Evolutionary conservation across 2,113 vertebrate genomes (phyloP).

Genomic region (Lucifuga dentata): DNA sequence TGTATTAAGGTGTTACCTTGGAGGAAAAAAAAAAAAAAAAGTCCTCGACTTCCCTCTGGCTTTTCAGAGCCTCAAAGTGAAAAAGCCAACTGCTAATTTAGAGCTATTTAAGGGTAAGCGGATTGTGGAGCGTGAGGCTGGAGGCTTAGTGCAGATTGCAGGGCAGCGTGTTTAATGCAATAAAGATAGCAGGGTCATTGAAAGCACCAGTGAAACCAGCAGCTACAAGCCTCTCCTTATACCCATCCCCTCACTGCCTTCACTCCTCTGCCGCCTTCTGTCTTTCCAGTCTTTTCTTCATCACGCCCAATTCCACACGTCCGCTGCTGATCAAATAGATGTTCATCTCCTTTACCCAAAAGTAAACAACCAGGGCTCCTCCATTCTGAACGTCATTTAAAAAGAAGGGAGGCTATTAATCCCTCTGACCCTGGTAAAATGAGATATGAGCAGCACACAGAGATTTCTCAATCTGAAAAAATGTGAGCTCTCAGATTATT

Average conservation of each 20-base stretch:
- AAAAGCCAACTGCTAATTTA: conserved; percentile 75
- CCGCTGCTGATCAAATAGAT: conserved; percentile 14
- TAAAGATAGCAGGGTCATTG: conserved; percentile 72
- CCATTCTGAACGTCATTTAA: not conserved
- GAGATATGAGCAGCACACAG: not conserved
- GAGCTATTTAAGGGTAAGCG: conserved; percentile 75
- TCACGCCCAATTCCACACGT: too few species aligned
- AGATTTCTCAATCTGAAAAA: not conserved
- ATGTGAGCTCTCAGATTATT: conserved; percentile 18
- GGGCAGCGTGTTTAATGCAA: conserved; percentile 74
- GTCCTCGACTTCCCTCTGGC: conserved; percentile 41
- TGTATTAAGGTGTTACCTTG: conserved; percentile 49
- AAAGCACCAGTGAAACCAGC: conserved; percentile 66
- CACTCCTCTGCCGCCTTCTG: not conserved
- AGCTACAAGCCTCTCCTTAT: conserved; percentile 34
- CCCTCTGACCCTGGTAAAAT: conserved; percentile 9
- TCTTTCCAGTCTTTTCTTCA: not conserved
- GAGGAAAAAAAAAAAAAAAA: conserved; percentile 6
- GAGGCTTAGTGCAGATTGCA: conserved; percentile 77
- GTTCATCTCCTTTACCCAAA: not conserved
- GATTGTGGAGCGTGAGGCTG: conserved; percentile 74
- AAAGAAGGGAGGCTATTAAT: not conserved
- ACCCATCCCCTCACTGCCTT: not conserved
- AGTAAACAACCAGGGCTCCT: not conserved
- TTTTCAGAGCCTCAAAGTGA: conserved; percentile 65